Conservation (phyloP, 2,113 vertebrate species). For the Cochlearius cochlearius region DNA sequence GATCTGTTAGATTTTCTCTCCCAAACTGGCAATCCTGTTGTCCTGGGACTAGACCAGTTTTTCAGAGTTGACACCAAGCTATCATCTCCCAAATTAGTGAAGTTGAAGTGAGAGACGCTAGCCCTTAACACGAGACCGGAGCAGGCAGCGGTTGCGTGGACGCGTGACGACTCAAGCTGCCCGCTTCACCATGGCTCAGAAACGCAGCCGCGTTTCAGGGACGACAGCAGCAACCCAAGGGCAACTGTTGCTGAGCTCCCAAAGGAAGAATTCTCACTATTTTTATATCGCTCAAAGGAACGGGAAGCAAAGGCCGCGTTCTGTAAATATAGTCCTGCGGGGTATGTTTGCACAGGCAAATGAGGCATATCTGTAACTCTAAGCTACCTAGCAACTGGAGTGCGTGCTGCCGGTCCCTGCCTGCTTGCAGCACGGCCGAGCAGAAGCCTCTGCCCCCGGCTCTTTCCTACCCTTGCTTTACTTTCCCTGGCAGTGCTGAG, state of each 20-base stretch:
- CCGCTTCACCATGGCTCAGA: accelerated
- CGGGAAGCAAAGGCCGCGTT: slow-evolving; percentile 34
- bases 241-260: slow-evolving; percentile 39
- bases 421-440: accelerated
- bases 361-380: slow-evolving; percentile 2
- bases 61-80: neutral
- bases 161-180: accelerated
- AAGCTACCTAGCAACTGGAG: neutral
- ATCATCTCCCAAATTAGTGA: neutral
- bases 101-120: neutral
- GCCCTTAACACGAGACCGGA: neutral
- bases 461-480: neutral
- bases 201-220: neutral
- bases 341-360: slow-evolving; percentile 45
- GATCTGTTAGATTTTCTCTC: neutral
- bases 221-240: neutral
- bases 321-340: slow-evolving; percentile 20
- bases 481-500: neutral
- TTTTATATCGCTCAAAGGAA: neutral
- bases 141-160: accelerated
- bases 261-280: slow-evolving; percentile 39
- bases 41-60: neutral
- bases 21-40: neutral
- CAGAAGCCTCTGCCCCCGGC: neutral
- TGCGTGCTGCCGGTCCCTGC: neutral